Conservation (phyloP, 2,113 vertebrate species). For the Myotis brandtii region DNA sequence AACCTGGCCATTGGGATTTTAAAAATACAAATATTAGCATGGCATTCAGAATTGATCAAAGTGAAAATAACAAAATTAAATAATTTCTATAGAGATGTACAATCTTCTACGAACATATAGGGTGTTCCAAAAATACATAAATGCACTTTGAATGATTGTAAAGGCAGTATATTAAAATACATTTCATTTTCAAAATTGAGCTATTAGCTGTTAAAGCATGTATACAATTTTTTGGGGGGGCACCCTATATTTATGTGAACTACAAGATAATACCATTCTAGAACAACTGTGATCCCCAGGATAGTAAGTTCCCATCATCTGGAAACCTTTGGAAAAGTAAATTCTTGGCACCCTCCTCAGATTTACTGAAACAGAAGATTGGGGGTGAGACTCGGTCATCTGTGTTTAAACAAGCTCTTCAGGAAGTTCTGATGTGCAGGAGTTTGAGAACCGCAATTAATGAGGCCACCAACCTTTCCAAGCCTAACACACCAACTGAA, state of each 20-base stretch:
- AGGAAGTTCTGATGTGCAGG: not conserved
- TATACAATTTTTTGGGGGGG: too few species aligned
- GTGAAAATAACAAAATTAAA: not conserved
- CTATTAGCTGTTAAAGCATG: too few species aligned
- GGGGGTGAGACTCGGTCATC: not conserved
- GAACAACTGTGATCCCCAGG: not conserved
- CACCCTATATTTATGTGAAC: not conserved
- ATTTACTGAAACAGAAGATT: not conserved
- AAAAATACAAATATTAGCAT: not conserved
- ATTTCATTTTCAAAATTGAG: too few species aligned
- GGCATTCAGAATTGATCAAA: not conserved
- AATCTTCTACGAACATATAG: not conserved
- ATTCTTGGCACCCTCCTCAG: not conserved
- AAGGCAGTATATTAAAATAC: too few species aligned
- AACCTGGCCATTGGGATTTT: not conserved
- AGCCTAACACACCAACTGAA: not conserved
- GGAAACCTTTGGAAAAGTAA: not conserved
- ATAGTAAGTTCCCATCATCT: not conserved
- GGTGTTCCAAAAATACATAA: too few species aligned
- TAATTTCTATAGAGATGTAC: not conserved
- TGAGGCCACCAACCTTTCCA: not conserved
- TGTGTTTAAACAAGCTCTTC: not conserved
- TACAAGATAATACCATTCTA: not conserved
- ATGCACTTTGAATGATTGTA: too few species aligned
- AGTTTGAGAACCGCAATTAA: not conserved